Percentiles rank a stretch among this genome's conserved stretches.
phyloP scores from a whole-genome alignment of 1,140 invertebrate genomes.

The Oryctes rhinoceros region DNA sequence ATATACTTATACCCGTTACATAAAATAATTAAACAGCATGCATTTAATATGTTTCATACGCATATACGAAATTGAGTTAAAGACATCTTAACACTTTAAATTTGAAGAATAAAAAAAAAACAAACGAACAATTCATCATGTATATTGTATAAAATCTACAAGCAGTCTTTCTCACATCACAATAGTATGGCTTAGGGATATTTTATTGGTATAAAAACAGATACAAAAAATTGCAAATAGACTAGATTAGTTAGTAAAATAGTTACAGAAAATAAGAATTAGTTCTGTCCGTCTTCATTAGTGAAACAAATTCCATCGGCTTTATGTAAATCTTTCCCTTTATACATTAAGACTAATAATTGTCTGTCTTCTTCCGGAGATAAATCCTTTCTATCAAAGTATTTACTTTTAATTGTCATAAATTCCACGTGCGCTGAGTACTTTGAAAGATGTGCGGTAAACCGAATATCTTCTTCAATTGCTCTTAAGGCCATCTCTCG shows the following conservation, averaged over 20 bases:
- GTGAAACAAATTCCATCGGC: not conserved
- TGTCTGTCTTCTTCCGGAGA: conserved; percentile 4
- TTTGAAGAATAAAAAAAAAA: too few species aligned
- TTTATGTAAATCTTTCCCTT: conserved; percentile 40
- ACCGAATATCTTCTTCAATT: conserved; percentile 16
- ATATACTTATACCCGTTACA: too few species aligned
- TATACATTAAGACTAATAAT: conserved; percentile 37
- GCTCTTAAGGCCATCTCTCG: conserved; percentile 33
- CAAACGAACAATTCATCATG: not conserved
- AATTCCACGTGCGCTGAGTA: conserved; percentile 37
- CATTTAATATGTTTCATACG: too few species aligned
- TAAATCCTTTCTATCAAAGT: not conserved
- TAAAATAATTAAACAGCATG: too few species aligned
- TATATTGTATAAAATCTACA: not conserved
- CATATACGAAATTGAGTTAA: too few species aligned
- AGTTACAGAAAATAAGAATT: not conserved
- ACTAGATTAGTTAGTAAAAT: not conserved
- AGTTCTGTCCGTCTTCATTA: not conserved
- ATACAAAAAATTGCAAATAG: not conserved
- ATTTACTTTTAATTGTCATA: conserved; percentile 8
- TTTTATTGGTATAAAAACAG: not conserved
- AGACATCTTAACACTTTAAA: too few species aligned
- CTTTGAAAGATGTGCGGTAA: conserved; percentile 17
- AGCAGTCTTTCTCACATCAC: not conserved
- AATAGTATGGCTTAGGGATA: not conserved